A percentile compares a stretch with the other conserved stretches of the same genome.
phyloP scores from a whole-genome alignment of 2,797 vertebrate species.

The Jordanella pulchra region DNA sequence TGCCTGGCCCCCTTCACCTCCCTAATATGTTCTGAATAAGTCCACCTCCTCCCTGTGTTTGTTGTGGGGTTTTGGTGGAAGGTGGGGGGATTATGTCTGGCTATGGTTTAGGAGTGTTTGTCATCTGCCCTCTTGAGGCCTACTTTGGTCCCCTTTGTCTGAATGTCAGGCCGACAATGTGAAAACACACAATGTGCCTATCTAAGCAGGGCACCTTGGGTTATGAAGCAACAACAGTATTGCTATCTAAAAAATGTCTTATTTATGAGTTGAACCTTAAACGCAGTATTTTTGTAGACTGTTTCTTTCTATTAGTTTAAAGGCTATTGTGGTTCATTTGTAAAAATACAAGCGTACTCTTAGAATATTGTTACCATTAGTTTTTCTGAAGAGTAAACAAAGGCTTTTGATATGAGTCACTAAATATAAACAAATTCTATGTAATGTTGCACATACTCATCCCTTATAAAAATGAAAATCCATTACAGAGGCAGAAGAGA shows the following conservation, averaged over 20 bases:
- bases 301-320: background rate
- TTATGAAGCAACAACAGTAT: constrained; percentile 51
- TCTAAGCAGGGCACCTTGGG: constrained; percentile 57
- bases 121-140: constrained; percentile 77
- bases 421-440: constrained; percentile 14
- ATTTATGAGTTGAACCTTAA: background rate
- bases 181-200: constrained; percentile 65
- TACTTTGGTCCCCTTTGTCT: constrained; percentile 71
- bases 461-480: constrained; percentile 25
- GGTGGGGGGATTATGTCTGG: constrained; percentile 64
- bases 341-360: constrained; percentile 14
- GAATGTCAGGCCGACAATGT: constrained; percentile 67
- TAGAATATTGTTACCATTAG: constrained; percentile 20
- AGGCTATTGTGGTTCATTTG: background rate
- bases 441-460: constrained; percentile 20
- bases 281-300: background rate
- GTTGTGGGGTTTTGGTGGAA: constrained; percentile 58
- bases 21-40: constrained; percentile 80
- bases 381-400: constrained; percentile 21
- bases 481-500: constrained; percentile 21
- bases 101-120: constrained; percentile 75
- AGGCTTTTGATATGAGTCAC: constrained; percentile 32
- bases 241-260: background rate
- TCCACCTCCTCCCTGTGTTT: constrained; percentile 69
- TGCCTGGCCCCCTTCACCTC: constrained; percentile 78